These are phyloP conservation scores for Spicauda simplicius DNA, from an alignment of 2,888 invertebrate genomes.

Conservation along the genomic window DNA sequence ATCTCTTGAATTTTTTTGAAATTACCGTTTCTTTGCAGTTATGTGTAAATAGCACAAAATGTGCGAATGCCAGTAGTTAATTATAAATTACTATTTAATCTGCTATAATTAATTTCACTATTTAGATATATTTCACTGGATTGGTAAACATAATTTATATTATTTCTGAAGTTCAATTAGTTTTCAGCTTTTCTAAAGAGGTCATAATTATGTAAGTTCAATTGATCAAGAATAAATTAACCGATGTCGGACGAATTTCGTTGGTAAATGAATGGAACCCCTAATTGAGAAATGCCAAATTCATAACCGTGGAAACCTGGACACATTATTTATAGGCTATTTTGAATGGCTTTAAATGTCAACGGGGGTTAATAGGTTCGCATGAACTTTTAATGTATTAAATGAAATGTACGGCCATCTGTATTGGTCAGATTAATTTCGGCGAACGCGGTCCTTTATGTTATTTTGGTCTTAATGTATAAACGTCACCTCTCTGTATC, in stretches of 20 bases:
- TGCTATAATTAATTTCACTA: too few relatives aligned
- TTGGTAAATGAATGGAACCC: conserved; percentile 4
- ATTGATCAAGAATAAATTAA: background rate
- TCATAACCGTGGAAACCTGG: conserved; percentile 17
- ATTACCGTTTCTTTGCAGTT: too few relatives aligned
- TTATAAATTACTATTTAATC: too few relatives aligned
- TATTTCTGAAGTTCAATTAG: too few relatives aligned
- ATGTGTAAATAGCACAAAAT: too few relatives aligned
- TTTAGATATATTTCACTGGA: too few relatives aligned
- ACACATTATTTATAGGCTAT: conserved; percentile 17
- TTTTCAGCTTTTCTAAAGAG: too few relatives aligned
- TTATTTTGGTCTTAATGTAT: background rate
- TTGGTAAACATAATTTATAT: too few relatives aligned
- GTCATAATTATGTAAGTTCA: too few relatives aligned
- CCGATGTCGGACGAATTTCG: background rate
- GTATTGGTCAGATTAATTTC: background rate
- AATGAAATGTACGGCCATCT: background rate
- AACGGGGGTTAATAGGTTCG: conserved; percentile 12
- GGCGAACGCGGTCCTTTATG: background rate
- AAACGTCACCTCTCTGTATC: background rate
- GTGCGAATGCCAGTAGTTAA: too few relatives aligned
- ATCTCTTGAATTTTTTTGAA: too few relatives aligned
- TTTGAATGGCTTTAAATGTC: conserved; percentile 16
- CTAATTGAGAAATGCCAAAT: conserved; percentile 14
- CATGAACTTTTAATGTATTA: conserved; percentile 2